phyloP scores from a whole-genome alignment of 2,888 invertebrate genomes.

The Melieria omissa region DNA sequence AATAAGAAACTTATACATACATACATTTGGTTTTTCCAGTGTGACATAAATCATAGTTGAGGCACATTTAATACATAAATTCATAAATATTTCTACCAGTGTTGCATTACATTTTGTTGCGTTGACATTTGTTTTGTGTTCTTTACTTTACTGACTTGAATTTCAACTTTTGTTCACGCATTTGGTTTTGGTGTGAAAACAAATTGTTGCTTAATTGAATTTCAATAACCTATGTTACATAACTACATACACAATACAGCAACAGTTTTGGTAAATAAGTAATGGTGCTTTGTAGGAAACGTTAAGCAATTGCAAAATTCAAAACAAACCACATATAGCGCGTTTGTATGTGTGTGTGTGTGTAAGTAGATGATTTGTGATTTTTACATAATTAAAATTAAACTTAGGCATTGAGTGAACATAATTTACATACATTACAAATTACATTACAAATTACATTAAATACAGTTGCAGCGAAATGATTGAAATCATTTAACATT shows the following conservation, averaged over 20 bases:
- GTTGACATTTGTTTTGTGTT: not conserved
- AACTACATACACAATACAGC: too few species aligned
- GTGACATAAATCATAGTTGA: constrained; percentile 49
- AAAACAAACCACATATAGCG: not conserved
- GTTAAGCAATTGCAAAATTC: not conserved
- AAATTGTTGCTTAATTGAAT: not conserved
- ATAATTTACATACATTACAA: too few species aligned
- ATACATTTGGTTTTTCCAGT: too few species aligned
- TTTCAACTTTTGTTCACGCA: not conserved
- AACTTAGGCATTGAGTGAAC: not conserved
- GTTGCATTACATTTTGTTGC: not conserved
- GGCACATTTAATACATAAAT: constrained; percentile 59
- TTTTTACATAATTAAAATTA: constrained; percentile 1
- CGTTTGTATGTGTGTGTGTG: not conserved
- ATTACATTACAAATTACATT: too few species aligned
- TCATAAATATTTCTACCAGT: constrained; percentile 2
- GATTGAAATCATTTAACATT: too few species aligned
- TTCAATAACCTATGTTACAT: not conserved
- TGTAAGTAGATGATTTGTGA: not conserved
- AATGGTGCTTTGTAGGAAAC: too few species aligned
- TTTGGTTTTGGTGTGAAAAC: not conserved
- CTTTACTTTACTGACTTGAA: not conserved
- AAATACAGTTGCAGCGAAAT: too few species aligned
- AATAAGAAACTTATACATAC: too few species aligned
- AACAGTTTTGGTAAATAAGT: too few species aligned